Base-by-base conservation (phyloP, 1,140 invertebrate species). In the Acromyrmex charruanus region DNA sequence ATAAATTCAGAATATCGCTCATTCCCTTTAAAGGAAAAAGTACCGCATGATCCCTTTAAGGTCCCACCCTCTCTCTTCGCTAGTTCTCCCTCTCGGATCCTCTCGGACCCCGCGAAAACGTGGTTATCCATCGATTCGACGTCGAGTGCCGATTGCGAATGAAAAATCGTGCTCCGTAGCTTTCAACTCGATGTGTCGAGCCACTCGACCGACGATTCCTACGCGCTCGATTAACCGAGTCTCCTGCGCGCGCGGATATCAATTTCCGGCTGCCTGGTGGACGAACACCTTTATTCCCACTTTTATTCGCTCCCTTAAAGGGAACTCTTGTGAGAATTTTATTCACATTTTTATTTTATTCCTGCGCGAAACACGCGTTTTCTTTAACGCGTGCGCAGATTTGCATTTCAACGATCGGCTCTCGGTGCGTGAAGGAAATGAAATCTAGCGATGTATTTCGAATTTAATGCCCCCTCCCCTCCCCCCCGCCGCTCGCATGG, bases 1-100 rank as follows among this genome's bases (percentile, higher is more conserved):
- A 74, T 87, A 87, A 91, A 91, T 90, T 91, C 77, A 14, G 61
- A 82, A 91, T 92, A 90, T 88, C 87, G 85, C 55, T 87, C 79
- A 74, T 69, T 87, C 85, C 39, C 91, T 91, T 92, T 92, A 91
- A 92, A 87, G 75, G 69, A 79, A 74, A 85, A 79, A 85, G 25
- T 71, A 87, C 51, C 81, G 55, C n/a, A 39, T 39, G 21, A 10
- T 65, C 85, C 81, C 90, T 91, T 92, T 91, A 91, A 91, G 77
- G 77, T 69, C 61, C 71, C 75, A 59, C 61, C 35, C 51, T 25
- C 69, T 25, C 69, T 18, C 61, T 72, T 84, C 21, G 68, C 39
- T 12, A 44, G 39, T 39, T 75, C 14, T 71, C 25, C 16, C 59
- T 14, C 49, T 16, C 25, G 77, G 72, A 72, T n/a, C 72, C 85